These are phyloP conservation scores for Astreopora myriophthalma DNA, from an alignment of 64 coral and sea anemone species.

Conservation along the genomic window DNA sequence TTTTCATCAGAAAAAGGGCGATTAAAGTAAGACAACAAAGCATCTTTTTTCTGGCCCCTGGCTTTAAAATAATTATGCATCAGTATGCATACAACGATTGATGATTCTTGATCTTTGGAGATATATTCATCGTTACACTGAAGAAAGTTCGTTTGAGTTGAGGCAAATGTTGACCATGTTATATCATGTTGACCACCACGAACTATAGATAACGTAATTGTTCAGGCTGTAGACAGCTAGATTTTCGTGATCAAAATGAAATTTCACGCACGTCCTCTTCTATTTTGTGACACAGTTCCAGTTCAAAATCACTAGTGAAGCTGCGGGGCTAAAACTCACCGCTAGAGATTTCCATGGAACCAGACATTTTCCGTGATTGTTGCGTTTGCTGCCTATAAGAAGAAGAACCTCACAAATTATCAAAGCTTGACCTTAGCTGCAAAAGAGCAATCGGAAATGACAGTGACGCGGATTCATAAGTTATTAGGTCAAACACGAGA, in stretches of 20 bases:
- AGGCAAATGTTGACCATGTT: not conserved
- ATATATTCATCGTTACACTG: too few species aligned
- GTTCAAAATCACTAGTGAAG: too few species aligned
- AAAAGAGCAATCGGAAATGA: conserved; percentile 30
- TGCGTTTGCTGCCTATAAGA: not conserved
- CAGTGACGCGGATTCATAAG: conserved; percentile 46
- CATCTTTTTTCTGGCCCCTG: not conserved
- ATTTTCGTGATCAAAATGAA: not conserved
- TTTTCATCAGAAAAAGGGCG: not conserved
- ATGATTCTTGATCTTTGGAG: too few species aligned
- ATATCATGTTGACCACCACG: not conserved
- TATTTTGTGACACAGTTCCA: too few species aligned
- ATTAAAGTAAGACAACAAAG: not conserved
- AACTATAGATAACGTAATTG: not conserved
- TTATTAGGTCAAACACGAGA: not conserved
- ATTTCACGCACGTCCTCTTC: too few species aligned
- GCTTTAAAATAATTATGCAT: not conserved
- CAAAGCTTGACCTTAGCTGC: not conserved
- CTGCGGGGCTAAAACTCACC: conserved; percentile 28
- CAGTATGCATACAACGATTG: not conserved
- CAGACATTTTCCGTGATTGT: conserved; percentile 6
- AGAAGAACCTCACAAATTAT: not conserved
- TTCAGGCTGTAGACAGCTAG: conserved; percentile 16
- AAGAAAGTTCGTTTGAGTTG: not conserved
- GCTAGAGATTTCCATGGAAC: not conserved